Evolutionary conservation across 2,888 invertebrate genomes (phyloP).

Genomic region (Diarsia rubi): DNA sequence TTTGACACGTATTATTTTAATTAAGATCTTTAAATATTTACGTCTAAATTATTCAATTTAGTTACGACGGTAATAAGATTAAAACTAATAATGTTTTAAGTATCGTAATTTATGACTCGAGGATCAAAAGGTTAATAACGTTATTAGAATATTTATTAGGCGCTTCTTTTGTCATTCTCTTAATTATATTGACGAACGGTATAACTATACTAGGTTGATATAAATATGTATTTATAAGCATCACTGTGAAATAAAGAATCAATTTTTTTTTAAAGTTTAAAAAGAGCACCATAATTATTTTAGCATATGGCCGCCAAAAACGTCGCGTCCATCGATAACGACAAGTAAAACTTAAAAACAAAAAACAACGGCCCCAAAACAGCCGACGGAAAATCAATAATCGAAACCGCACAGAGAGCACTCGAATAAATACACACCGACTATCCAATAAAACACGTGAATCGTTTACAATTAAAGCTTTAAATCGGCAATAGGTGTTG

Average conservation of each 20-base stretch:
- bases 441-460: constrained; percentile 91
- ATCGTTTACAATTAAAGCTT: constrained; percentile 91
- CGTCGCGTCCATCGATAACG: constrained; percentile 43
- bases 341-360: constrained; percentile 78
- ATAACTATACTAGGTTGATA: neutral
- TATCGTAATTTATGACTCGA: constrained; percentile 44
- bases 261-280: constrained; percentile 21
- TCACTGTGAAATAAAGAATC: constrained; percentile 22
- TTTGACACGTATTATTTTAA: constrained; percentile 28
- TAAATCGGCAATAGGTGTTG: constrained; percentile 91
- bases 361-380: constrained; percentile 76
- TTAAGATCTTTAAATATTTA: constrained; percentile 29
- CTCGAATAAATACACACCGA: constrained; percentile 88
- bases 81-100: constrained; percentile 55
- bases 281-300: constrained; percentile 19
- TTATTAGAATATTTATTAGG: constrained; percentile 72
- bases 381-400: constrained; percentile 86
- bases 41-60: constrained; percentile 35
- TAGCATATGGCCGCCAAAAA: constrained; percentile 11
- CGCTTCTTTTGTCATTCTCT: constrained; percentile 64
- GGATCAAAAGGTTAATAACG: constrained; percentile 56
- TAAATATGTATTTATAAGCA: neutral
- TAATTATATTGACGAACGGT: constrained; percentile 31
- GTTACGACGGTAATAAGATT: constrained; percentile 20
- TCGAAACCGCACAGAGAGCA: constrained; percentile 85